phyloP scores from a whole-genome alignment of 2,888 invertebrate genomes.

The Sinelater perroti region DNA sequence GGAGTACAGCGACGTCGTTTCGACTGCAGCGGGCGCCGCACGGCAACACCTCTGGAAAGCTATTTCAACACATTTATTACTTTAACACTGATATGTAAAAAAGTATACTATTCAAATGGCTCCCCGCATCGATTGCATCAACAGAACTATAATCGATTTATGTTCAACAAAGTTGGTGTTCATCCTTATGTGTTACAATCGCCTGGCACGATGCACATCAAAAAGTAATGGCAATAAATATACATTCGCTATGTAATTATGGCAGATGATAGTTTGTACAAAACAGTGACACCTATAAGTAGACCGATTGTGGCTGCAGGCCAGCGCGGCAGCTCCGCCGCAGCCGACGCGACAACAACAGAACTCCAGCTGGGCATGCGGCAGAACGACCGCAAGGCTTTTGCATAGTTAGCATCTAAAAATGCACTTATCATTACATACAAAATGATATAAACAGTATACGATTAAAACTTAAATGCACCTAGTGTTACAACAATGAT shows the following conservation, averaged over 20 bases:
- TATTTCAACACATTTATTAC: slow-evolving; percentile 15
- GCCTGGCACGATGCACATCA: slow-evolving; percentile 26
- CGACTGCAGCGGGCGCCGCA: slow-evolving; percentile 11
- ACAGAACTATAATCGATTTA: slow-evolving; percentile 18
- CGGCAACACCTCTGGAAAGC: slow-evolving; percentile 4
- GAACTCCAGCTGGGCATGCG: no score
- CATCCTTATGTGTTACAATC: slow-evolving; percentile 32
- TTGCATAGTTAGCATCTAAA: slow-evolving; percentile 6
- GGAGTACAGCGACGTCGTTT: slow-evolving; percentile 30
- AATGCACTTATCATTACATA: slow-evolving; percentile 11
- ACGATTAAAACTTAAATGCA: slow-evolving; percentile 24
- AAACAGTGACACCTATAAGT: slow-evolving; percentile 28
- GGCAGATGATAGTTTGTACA: slow-evolving; percentile 36
- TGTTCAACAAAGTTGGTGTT: slow-evolving; percentile 37
- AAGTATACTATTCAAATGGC: slow-evolving; percentile 31
- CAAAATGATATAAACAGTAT: slow-evolving; percentile 21
- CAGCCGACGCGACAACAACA: no score
- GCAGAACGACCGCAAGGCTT: slow-evolving; percentile 9
- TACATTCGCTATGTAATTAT: slow-evolving; percentile 20
- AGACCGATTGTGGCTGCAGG: slow-evolving; percentile 17
- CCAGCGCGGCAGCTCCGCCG: no score
- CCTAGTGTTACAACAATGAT: no score
- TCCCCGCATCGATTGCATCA: slow-evolving; percentile 25
- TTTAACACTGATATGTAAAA: slow-evolving; percentile 38
- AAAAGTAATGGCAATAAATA: slow-evolving; percentile 25